A percentile compares a stretch with the other conserved stretches of the same genome.
Conservation (phyloP, 2,113 vertebrate genomes). For the Chrysemys picta region DNA sequence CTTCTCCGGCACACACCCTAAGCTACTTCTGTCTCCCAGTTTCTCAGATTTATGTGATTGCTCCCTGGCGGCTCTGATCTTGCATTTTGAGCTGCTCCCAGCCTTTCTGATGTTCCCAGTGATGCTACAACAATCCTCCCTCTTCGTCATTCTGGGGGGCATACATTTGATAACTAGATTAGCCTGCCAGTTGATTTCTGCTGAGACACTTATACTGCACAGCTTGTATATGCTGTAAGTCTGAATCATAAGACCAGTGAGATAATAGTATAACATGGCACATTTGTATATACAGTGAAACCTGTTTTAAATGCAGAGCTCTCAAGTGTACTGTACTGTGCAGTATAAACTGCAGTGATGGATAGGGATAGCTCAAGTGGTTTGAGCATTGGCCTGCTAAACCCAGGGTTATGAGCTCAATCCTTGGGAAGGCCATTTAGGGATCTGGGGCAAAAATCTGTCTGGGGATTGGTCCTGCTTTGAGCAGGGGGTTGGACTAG, state of each 20-base stretch:
- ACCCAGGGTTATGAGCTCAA: too few relatives aligned
- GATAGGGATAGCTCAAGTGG: too few relatives aligned
- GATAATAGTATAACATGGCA: background rate
- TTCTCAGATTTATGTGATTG: conserved; percentile 17
- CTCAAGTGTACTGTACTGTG: fast-evolving
- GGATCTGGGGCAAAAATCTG: too few relatives aligned
- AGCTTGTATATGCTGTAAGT: background rate
- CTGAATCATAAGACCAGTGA: background rate
- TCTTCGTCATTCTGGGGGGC: background rate
- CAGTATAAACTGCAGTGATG: background rate
- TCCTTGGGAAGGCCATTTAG: too few relatives aligned
- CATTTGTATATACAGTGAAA: background rate
- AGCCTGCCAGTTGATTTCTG: background rate
- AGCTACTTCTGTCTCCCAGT: conserved; percentile 18
- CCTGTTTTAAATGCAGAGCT: background rate
- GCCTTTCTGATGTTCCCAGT: conserved; percentile 19
- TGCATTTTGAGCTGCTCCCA: conserved; percentile 17
- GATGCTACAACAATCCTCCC: background rate
- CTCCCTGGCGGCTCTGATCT: conserved; percentile 10
- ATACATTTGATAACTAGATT: background rate
- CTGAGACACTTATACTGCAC: background rate
- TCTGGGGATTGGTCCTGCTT: too few relatives aligned
- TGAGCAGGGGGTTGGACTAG: too few relatives aligned
- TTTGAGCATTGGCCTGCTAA: too few relatives aligned
- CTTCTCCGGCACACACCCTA: background rate